These are phyloP conservation scores for Oligia fasciuncula DNA, from an alignment of 2,888 invertebrate species.

Conservation along the genomic window DNA sequence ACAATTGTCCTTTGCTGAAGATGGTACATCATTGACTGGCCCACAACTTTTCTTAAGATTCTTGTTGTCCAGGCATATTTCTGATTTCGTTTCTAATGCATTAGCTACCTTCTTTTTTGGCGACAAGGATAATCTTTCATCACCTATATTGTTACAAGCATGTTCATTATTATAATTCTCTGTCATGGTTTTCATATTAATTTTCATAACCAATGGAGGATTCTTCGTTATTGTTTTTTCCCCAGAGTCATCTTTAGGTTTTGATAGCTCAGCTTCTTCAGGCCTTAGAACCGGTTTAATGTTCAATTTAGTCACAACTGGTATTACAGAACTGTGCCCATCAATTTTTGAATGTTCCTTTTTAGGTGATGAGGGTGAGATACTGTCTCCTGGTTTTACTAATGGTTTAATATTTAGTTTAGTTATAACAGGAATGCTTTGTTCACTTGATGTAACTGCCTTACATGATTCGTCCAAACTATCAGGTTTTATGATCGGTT, in stretches of 20 bases:
- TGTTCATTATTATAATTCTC: conserved; percentile 75
- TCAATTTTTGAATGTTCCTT: conserved; percentile 77
- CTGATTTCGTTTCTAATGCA: conserved; percentile 63
- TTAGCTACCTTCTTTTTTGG: conserved; percentile 70
- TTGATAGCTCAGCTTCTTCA: conserved; percentile 74
- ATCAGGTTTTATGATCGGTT: conserved; percentile 87
- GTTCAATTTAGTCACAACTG: conserved; percentile 84
- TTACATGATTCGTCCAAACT: conserved; percentile 74
- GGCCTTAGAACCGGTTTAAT: conserved; percentile 89
- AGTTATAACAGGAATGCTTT: conserved; percentile 82
- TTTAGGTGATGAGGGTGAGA: conserved; percentile 82
- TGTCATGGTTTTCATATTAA: conserved; percentile 83
- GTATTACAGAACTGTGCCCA: conserved; percentile 73
- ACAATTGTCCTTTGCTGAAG: conserved; percentile 30
- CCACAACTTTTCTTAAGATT: conserved; percentile 45
- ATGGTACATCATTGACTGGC: conserved; percentile 41
- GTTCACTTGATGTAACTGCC: conserved; percentile 72
- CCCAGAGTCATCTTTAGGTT: conserved; percentile 72
- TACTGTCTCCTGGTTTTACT: conserved; percentile 79
- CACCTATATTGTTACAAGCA: conserved; percentile 76
- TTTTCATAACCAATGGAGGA: conserved; percentile 87
- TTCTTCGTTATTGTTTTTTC: conserved; percentile 76
- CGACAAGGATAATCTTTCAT: conserved; percentile 82
- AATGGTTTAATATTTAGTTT: conserved; percentile 86
- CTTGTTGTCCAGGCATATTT: conserved; percentile 49